Base-by-base conservation (phyloP, 2,888 invertebrate genomes). In the Mongoloraphidia duomilia region DNA sequence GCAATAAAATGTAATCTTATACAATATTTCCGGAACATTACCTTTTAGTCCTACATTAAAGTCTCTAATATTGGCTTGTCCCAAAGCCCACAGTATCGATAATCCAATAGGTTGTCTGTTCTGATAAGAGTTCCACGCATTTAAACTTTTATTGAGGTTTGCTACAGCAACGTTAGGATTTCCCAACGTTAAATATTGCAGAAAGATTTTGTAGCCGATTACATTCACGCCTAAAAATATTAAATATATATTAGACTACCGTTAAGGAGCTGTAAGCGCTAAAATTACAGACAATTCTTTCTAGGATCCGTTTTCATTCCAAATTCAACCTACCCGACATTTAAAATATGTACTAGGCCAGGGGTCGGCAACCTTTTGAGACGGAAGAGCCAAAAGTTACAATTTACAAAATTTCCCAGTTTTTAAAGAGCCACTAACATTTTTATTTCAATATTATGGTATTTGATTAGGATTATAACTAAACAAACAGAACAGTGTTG, bases 61-160 rank as follows among this genome's bases (percentile, higher is more conserved):
- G 60, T 84, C 75, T 53, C 68, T 73, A 46, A 72, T 66, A 1
- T 85, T 85, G 9, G 79, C 80, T 61, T 86, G 85, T 1, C 82
- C 82, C n/a, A 84, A 69, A 1, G 80, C 80, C 86, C 87, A 87
- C 1, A 87, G 66, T 40, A 87, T 70, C 1, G 84, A 79, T 35
- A 83, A 66, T 1, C 85, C 84, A 52, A 86, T 79, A 1, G 77
- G 74, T 51, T 82, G 80, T 46, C 84, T 72, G 62, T 86, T 87
- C 59, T 84, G 84, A 61, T 85, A 87, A 0, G 86, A 87, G 58
- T 80, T 83, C 37, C 79, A 72, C 13, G 86, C 65, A 50, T 72
- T 74, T 4, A 73, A 69, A 53, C 78, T 74, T 63, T 84, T 86
- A 10, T 74, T 68, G 55, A 82, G 63, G 51, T 79, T 81, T 1